Evolutionary conservation across 2,888 invertebrate species (phyloP).

Genomic region (Diarsia dahlii): DNA sequence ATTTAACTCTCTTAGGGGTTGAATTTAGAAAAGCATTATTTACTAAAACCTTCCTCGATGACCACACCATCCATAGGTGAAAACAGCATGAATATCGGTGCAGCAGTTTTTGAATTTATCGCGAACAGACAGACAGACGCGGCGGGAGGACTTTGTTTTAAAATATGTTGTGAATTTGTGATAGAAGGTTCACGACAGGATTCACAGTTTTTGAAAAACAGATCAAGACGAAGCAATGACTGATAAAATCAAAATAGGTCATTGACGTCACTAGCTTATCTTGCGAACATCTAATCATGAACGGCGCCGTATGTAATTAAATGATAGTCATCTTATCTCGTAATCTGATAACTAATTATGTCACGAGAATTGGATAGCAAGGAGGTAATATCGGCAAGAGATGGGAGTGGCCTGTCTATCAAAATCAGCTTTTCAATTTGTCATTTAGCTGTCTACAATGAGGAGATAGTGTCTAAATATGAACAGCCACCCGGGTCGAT

Average conservation of each 20-base stretch:
- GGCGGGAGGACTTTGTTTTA: no score
- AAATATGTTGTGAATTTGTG: no score
- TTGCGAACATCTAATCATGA: constrained; percentile 14
- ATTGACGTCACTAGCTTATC: constrained; percentile 6
- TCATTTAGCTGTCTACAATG: background rate
- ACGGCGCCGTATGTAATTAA: constrained; percentile 8
- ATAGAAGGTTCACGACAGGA: background rate
- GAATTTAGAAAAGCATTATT: no score
- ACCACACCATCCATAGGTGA: no score
- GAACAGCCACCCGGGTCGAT: no score
- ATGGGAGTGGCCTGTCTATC: background rate
- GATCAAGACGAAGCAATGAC: background rate
- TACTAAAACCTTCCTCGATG: no score
- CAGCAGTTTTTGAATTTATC: no score
- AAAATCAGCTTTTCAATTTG: background rate
- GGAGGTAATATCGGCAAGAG: background rate
- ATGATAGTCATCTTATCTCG: constrained; percentile 9
- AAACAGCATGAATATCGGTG: no score
- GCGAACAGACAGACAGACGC: no score
- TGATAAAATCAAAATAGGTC: constrained; percentile 6
- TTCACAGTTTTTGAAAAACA: background rate
- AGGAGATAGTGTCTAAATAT: no score
- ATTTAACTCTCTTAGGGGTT: no score
- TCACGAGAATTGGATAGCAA: background rate
- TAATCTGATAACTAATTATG: constrained; percentile 12